Evolutionary conservation across 2,113 vertebrate genomes (phyloP).

Genomic region (Ginglymostoma cirratum): DNA sequence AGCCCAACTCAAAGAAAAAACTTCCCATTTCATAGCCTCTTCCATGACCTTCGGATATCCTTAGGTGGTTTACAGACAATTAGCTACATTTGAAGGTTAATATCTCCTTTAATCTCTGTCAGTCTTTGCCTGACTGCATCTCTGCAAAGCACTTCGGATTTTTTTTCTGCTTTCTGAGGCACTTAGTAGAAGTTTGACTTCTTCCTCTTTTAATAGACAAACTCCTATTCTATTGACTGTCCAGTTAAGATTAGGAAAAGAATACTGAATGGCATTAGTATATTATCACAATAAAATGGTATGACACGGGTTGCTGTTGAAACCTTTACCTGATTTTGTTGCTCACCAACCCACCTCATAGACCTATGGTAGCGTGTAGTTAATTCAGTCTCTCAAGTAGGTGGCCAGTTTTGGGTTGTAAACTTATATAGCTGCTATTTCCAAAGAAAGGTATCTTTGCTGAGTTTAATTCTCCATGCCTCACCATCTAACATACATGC

Average conservation of each 20-base stretch:
- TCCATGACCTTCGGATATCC: background rate
- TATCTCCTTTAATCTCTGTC: background rate
- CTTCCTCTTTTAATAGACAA: background rate
- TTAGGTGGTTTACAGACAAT: background rate
- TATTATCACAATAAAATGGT: background rate
- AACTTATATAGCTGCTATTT: background rate
- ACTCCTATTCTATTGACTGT: background rate
- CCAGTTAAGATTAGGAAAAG: background rate
- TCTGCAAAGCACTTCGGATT: background rate
- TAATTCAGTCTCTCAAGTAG: background rate
- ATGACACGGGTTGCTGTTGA: background rate
- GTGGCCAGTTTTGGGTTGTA: background rate
- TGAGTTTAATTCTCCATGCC: background rate
- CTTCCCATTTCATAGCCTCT: background rate
- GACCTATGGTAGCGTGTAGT: background rate
- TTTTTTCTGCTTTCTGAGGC: background rate
- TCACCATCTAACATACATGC: too few species aligned
- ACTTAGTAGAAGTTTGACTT: background rate
- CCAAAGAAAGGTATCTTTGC: background rate
- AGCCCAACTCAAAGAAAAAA: background rate
- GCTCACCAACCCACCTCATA: background rate
- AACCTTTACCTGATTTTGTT: background rate
- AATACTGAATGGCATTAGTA: background rate
- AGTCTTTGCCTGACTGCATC: background rate
- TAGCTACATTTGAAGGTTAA: background rate